Evolutionary conservation across 2,113 vertebrate genomes (phyloP).

Genomic region (Psittacula cyanocephala): DNA sequence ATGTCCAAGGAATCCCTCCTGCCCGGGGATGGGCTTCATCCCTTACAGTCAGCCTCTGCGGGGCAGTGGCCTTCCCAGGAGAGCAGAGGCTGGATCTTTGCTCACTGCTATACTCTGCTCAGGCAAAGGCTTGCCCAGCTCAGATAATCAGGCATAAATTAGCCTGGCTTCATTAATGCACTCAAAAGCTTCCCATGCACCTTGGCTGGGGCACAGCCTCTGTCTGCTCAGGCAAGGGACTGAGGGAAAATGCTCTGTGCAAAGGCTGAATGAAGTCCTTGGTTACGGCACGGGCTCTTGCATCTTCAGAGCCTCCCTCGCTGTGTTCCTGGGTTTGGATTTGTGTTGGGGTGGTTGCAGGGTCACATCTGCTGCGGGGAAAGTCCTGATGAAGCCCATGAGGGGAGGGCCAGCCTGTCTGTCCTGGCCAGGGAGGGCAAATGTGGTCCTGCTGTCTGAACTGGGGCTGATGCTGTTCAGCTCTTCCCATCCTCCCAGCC

Average conservation of each 20-base stretch:
- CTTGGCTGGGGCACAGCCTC: neutral
- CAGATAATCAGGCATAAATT: neutral
- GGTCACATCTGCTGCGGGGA: neutral
- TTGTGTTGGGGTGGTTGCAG: neutral
- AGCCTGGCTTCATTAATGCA: neutral
- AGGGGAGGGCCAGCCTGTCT: neutral
- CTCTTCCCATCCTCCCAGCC: neutral
- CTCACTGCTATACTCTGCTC: neutral
- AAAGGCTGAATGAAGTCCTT: neutral
- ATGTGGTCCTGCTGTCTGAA: neutral
- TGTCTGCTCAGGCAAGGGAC: neutral
- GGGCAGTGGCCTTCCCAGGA: neutral
- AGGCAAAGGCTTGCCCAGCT: neutral
- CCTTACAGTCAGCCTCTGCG: neutral
- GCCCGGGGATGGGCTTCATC: neutral
- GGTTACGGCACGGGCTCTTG: neutral
- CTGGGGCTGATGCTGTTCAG: neutral
- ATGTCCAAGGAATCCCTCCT: neutral
- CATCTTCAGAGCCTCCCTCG: neutral
- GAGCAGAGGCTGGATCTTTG: neutral
- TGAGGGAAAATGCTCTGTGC: neutral
- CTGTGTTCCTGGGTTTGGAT: neutral
- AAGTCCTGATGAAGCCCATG: neutral
- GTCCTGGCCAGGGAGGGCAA: rapidly evolving
- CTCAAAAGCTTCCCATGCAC: neutral